phyloP scores from a whole-genome alignment of 2,888 invertebrate species.

The Blastobasis lacticolella region DNA sequence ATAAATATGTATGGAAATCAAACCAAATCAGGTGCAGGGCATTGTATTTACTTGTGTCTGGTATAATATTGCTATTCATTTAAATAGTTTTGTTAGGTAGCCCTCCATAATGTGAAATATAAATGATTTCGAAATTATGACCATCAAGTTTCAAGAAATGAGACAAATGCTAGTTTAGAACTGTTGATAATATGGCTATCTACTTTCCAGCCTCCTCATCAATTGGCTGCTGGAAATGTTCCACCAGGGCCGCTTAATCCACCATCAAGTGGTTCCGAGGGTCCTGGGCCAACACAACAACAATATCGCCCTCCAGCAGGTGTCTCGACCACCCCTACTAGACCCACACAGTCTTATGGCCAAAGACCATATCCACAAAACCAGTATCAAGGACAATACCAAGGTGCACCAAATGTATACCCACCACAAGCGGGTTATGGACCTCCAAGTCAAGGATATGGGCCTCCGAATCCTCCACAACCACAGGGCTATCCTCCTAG shows the following conservation, averaged over 20 bases:
- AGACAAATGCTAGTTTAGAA: no score
- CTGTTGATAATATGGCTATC: slow-evolving; percentile 12
- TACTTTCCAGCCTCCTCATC: slow-evolving; percentile 71
- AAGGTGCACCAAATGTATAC: slow-evolving; percentile 73
- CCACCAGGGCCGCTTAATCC: slow-evolving; percentile 55
- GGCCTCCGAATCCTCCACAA: slow-evolving; percentile 77
- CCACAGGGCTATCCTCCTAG: slow-evolving; percentile 80
- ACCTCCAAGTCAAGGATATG: slow-evolving; percentile 78
- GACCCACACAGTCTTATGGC: slow-evolving; percentile 79
- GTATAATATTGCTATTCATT: no score
- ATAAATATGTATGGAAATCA: no score
- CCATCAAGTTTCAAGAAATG: no score
- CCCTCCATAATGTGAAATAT: no score
- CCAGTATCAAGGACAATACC: slow-evolving; percentile 77
- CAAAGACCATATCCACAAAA: slow-evolving; percentile 80
- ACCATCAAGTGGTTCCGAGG: slow-evolving; percentile 50
- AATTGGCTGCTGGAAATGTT: slow-evolving; percentile 69
- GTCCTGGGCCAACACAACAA: slow-evolving; percentile 57
- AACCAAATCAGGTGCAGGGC: no score
- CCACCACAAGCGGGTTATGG: slow-evolving; percentile 81
- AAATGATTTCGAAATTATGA: no score
- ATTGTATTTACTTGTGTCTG: no score
- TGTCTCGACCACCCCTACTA: slow-evolving; percentile 70
- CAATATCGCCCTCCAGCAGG: slow-evolving; percentile 66
- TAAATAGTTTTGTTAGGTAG: no score